Evolutionary conservation across 2,888 invertebrate species (phyloP), one percentile per base, ranked within the genome.

Genomic region (Drosophila seclusa): DNA sequence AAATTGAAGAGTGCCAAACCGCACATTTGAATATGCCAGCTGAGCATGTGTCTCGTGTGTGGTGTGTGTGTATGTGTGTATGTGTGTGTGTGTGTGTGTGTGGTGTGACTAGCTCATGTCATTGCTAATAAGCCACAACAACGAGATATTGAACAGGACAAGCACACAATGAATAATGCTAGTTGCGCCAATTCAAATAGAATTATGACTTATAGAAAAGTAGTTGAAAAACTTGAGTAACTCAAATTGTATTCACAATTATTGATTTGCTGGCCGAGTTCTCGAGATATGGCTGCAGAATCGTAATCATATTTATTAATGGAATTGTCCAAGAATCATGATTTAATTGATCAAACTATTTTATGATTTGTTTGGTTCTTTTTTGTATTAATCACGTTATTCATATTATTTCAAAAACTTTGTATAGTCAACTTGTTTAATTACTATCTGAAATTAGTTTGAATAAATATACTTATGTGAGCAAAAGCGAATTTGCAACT

Each of bases 1-100:
- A 83, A 87, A 87, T 86, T 86, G 82, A 82, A 86, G 85, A 85
- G 85, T 87, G 87, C 85, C 86, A 86, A 86, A 85, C 86, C 87
- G 79, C 87, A 87, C 60, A 87, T 87, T 86, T 84, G 79, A 78
- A 82, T 86, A 83, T 82, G 80, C 79, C 76, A 80, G 78, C 74
- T 77, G 64, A 50, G 58, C 52, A 29, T 68, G 62, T 45, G 31
- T 10, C 13, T 21, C 13, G 31, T 4, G 27, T 49, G 42, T 24
- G 49, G 27, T 49, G 42, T 24, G 36, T 65, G 36, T 42, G 42
- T 24, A 11, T 57, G 11, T 38, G 32, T 27, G 21, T 73, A 4
- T 18, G 42, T 65, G 36, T 42, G 16, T 61, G n/a, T 62, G 54
- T 57, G 50, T 45, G 38, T 36, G 52, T 68, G 62, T 63, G 54